Conservation (phyloP, 2,113 vertebrate species). For the Dromaius novaehollandiae region DNA sequence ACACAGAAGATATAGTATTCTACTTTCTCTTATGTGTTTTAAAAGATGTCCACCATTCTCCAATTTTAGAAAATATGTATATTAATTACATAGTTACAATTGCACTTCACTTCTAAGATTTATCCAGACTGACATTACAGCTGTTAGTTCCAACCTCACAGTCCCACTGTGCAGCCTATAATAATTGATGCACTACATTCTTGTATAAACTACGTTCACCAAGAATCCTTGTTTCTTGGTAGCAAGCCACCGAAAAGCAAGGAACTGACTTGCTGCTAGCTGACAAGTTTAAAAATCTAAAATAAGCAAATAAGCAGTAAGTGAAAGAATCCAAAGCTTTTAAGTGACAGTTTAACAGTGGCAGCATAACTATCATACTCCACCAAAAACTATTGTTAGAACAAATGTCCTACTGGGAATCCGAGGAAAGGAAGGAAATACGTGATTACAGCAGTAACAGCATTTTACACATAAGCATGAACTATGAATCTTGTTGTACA, state of each 20-base stretch:
- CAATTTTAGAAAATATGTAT: not conserved
- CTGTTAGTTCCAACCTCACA: not conserved
- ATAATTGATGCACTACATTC: not conserved
- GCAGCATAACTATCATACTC: not conserved
- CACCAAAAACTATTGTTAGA: not conserved
- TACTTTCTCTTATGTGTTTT: not conserved
- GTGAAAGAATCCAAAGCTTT: not conserved
- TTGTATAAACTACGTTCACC: not conserved
- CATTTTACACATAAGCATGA: not conserved
- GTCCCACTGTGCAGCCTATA: not conserved
- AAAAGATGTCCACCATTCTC: not conserved
- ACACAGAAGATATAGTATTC: not conserved
- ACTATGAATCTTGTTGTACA: not conserved
- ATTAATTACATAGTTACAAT: not conserved
- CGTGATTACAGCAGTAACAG: accelerated
- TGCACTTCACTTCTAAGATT: not conserved
- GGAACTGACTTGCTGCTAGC: not conserved
- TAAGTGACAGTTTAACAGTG: not conserved
- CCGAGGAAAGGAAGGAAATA: not conserved
- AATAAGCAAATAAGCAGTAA: not conserved
- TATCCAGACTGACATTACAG: not conserved
- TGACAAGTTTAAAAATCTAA: not conserved
- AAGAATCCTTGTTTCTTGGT: not conserved
- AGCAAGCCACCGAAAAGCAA: not conserved
- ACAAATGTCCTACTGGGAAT: not conserved